Conservation (phyloP, 2,888 invertebrate genomes). For the Phortica okadai region DNA sequence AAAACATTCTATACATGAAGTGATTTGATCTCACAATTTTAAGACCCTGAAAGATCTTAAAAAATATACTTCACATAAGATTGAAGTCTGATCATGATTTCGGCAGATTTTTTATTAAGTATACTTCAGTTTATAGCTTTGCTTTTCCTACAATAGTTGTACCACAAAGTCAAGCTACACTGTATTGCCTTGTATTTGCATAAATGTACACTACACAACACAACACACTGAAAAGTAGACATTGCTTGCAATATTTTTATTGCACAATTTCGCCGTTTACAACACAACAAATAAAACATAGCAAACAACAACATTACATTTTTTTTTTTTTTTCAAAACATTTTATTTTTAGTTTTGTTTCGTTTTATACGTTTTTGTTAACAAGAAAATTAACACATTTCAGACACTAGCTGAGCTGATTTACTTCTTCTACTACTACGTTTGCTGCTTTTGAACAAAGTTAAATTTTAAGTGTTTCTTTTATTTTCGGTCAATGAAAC, state of each 20-base stretch:
- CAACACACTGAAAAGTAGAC: not conserved
- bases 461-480: not conserved
- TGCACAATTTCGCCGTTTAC: not conserved
- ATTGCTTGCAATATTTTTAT: conserved; percentile 1
- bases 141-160: not conserved
- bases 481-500: not conserved
- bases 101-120: too few relatives aligned
- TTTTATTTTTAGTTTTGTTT: not conserved
- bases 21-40: too few relatives aligned
- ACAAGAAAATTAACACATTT: conserved; percentile 32
- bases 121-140: too few relatives aligned
- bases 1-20: too few relatives aligned
- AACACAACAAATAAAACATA: not conserved
- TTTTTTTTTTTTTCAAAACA: not conserved
- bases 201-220: not conserved
- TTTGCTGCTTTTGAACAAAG: too few relatives aligned
- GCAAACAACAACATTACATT: not conserved
- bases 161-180: not conserved
- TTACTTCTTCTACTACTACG: not conserved
- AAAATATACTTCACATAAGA: too few relatives aligned
- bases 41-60: too few relatives aligned
- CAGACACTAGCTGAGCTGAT: not conserved
- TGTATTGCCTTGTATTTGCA: not conserved
- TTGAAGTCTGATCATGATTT: too few relatives aligned
- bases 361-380: not conserved